A percentile compares a stretch with the other conserved stretches of the same genome.
phyloP scores from a whole-genome alignment of 1,140 invertebrate species.

The Calliopsis andreniformis region DNA sequence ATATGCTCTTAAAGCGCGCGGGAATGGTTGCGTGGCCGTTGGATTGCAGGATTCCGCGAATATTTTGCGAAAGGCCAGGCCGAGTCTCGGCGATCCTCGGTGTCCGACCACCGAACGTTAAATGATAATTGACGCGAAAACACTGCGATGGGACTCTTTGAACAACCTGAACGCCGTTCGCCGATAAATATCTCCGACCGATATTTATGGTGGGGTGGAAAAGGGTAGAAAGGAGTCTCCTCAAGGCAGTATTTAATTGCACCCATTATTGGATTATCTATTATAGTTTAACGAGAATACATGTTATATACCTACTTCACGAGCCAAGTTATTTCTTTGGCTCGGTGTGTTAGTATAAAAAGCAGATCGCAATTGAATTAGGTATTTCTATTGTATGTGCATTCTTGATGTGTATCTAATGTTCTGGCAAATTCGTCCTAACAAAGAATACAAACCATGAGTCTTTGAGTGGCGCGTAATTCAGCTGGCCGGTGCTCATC shows the following conservation, averaged over 20 bases:
- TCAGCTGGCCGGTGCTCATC: slow-evolving; percentile 16
- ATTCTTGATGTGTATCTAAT: too few relatives aligned
- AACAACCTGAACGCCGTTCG: background rate
- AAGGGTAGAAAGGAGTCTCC: background rate
- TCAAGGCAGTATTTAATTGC: background rate
- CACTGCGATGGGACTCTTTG: background rate
- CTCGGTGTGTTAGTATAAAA: too few relatives aligned
- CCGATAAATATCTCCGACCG: slow-evolving; percentile 24
- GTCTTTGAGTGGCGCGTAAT: slow-evolving; percentile 1
- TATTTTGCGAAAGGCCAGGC: background rate
- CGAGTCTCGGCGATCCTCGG: background rate
- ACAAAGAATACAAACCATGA: background rate
- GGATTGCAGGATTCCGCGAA: slow-evolving; percentile 22
- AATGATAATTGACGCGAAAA: slow-evolving; percentile 30
- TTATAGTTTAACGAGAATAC: background rate
- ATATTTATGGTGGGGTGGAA: slow-evolving; percentile 3
- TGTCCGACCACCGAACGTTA: background rate
- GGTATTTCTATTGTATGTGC: too few relatives aligned
- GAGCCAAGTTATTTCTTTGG: too few relatives aligned
- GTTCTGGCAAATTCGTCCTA: too few relatives aligned
- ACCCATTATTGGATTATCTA: background rate
- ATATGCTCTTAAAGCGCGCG: slow-evolving; percentile 28
- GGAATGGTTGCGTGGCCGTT: slow-evolving; percentile 9
- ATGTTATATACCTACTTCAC: too few relatives aligned
- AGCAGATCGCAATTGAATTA: too few relatives aligned